Base-by-base conservation (phyloP, 2,797 vertebrate species). In the Phrynocephalus guinanensis region DNA sequence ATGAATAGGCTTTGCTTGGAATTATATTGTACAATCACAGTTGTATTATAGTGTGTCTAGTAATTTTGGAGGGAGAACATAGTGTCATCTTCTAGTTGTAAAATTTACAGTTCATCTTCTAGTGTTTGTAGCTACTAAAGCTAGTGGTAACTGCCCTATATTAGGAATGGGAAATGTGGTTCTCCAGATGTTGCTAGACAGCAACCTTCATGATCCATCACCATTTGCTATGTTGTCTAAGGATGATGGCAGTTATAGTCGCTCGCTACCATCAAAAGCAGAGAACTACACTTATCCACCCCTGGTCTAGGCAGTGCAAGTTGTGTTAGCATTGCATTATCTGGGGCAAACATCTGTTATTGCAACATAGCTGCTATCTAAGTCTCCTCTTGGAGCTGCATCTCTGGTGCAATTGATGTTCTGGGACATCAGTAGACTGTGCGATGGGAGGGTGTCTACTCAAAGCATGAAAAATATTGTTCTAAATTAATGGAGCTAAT, bases 331-430 rank as follows among this genome's bases (percentile, higher is more conserved):
- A 90, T 84, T 88, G 68, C 85, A 8, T 80, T 93, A 56, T 89
- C 83, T 26, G 44, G 18, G 26, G 44, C 11, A 90, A 84, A 87
- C 88, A 87, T 88, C 87, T 0, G 0, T 83, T 90, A 24, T 82
- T 88, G 68, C 81, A 86, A 92, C 33, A 92, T 90, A 92, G 91
- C 92, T 93, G 66, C 90, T 93, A 86, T 91, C 63, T 84, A 9
- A 66, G 52, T 86, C 28, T 80, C 72, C 22, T 86, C 52, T 78
- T 44, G 52, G 63, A 63, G 20, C 9, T 38, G 3, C 22, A 10
- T 81, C 33, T 76, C 7, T 48, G 38, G 56, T 48, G 30, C 44
- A 75, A 52, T 20, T 84, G 52, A 63, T 20, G 38, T 73, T 33
- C 70, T 44, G 24, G 20, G 22, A 75, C 30, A 60, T 60, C 6